Conservation (phyloP, 2,888 invertebrate genomes). For the Hypercompe scribonia region DNA sequence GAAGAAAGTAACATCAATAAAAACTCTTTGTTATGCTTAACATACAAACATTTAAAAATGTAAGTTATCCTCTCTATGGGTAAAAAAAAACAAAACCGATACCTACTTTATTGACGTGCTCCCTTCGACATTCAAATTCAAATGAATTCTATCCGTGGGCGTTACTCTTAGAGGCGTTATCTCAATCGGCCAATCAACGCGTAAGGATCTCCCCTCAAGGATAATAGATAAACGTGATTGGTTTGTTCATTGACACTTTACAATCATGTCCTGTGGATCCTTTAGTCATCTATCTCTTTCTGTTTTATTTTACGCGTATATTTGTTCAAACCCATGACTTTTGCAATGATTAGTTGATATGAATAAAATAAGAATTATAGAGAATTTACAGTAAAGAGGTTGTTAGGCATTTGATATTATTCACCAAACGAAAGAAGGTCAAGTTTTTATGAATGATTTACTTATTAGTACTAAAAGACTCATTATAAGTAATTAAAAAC, state of each 20-base stretch:
- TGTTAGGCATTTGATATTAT: background rate
- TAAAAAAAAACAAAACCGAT: background rate
- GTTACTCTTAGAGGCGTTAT: conserved; percentile 75
- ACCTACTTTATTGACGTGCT: conserved; percentile 51
- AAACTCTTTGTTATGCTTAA: background rate
- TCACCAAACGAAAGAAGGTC: background rate
- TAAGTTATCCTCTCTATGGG: background rate
- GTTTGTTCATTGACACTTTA: conserved; percentile 61
- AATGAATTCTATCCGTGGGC: conserved; percentile 79
- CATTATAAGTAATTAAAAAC: background rate
- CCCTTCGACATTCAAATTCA: conserved; percentile 77
- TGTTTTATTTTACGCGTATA: conserved; percentile 5
- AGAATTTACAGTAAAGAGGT: background rate
- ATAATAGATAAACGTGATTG: conserved; percentile 72
- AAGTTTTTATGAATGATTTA: background rate
- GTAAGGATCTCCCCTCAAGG: conserved; percentile 80
- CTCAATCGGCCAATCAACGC: conserved; percentile 75
- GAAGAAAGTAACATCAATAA: background rate
- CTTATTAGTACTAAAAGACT: background rate
- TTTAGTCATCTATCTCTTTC: conserved; percentile 55
- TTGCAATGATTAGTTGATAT: background rate
- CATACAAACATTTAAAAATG: background rate
- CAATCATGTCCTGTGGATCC: conserved; percentile 74
- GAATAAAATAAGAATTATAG: background rate
- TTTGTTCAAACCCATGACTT: conserved; percentile 1